Base-by-base conservation (phyloP, 2,797 vertebrate species). In the Clarias laeviceps region DNA sequence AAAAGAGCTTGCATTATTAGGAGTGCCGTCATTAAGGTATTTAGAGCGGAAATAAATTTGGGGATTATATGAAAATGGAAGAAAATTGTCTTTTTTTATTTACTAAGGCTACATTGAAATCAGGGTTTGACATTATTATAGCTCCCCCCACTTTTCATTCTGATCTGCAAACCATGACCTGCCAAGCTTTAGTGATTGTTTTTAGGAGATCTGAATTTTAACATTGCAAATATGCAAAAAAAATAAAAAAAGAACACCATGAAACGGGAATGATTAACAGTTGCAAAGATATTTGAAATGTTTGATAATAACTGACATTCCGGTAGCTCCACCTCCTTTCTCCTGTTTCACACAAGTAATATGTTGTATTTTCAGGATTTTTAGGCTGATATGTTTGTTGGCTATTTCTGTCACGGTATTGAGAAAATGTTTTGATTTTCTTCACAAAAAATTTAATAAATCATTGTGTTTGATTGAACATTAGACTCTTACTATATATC, bases 11-110 rank as follows among this genome's bases (percentile, higher is more conserved):
- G 78, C 61, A 40, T 45, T 66, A 69, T 86, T 88, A 45, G 2
- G 3, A 6, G 15, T 80, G 82, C 82, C 89, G 88, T 86, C 8
- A 81, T 83, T 86, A 66, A 86, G 69, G 29, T 18, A 64, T 87
- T 88, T 84, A 88, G 77, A 80, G 69, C 17, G 45, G 64, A 57
- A 66, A 24, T 5, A 34, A 24, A 77, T 59, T 77, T 12, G 6
- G 22, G 9, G 4, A 64, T 80, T 18, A 27, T 50, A 45, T 80
- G 77, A 34, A 65, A 80, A 80, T 80, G 61, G 59, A 79, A 45
- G 77, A 45, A 64, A 64, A 64, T 24, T 1, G 15, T 27, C 34
- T 80, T 45, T 72, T 70, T 15, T 20, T 45, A 3, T 27, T 64
- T 62, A 11, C 29, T 14, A 57, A 62, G 24, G 7, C 22, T 45